These are phyloP conservation scores for Physocephala rufipes DNA, from an alignment of 2,888 invertebrate species.

Conservation along the genomic window DNA sequence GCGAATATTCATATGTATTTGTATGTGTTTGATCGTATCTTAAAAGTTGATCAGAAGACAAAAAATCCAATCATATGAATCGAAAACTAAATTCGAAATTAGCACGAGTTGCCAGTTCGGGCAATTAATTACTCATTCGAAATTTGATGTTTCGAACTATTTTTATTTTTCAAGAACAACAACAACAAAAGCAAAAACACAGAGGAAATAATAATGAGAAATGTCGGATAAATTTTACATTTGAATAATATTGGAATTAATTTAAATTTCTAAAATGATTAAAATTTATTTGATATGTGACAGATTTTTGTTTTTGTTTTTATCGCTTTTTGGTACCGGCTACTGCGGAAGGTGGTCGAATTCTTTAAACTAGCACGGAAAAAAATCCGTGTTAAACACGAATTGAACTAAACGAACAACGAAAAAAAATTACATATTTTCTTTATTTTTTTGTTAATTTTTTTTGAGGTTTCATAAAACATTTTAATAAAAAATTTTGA, in stretches of 20 bases:
- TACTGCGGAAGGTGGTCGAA: background rate
- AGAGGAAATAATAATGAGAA: no score
- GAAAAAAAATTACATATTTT: no score
- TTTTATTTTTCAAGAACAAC: background rate
- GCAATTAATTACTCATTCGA: background rate
- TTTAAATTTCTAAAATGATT: background rate
- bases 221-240: background rate
- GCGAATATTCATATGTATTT: no score
- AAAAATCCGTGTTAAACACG: no score
- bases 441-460: no score
- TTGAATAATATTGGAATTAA: constrained; percentile 6
- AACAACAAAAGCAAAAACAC: background rate
- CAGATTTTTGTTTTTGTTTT: background rate
- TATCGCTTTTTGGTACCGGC: background rate
- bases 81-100: background rate
- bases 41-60: background rate
- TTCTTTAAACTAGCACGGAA: no score
- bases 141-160: background rate
- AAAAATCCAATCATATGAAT: background rate
- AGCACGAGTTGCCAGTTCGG: background rate
- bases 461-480: no score
- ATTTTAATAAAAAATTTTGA: no score
- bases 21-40: background rate
- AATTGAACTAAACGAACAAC: no score
- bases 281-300: background rate